phyloP scores from a whole-genome alignment of 2,113 vertebrate species.

The Leucoraja erinaceus region DNA sequence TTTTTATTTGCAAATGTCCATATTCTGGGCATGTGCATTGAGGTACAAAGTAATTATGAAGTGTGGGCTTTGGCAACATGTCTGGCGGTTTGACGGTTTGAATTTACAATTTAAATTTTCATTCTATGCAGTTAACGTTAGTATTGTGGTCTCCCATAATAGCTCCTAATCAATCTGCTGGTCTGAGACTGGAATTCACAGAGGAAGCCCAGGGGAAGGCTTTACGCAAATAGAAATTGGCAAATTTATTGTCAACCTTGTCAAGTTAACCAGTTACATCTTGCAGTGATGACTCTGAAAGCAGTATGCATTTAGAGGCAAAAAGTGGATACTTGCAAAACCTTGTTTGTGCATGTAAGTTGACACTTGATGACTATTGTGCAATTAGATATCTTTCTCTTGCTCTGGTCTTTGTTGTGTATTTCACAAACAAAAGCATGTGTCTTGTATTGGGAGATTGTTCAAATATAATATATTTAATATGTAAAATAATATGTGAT shows the following conservation, averaged over 20 bases:
- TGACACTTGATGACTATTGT: neutral
- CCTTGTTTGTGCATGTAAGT: neutral
- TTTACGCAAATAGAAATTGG: neutral
- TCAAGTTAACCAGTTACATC: conserved; percentile 19
- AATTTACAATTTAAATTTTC: conserved; percentile 13
- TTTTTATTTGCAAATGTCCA: neutral
- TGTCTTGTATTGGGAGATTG: neutral
- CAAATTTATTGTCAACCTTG: conserved; percentile 18
- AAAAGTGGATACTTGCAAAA: neutral
- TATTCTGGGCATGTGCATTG: neutral
- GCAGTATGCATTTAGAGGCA: neutral
- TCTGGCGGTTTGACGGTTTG: conserved; percentile 7
- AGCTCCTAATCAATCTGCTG: conserved; percentile 24
- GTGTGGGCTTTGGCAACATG: neutral
- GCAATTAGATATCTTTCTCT: too few species aligned
- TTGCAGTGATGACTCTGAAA: conserved; percentile 13
- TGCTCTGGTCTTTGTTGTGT: neutral
- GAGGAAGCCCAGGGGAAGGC: neutral
- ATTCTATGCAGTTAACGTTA: conserved; percentile 10
- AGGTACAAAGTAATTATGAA: conserved; percentile 20
- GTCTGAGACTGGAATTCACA: neutral
- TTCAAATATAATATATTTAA: neutral
- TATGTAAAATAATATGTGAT: too few species aligned
- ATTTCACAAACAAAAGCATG: conserved; percentile 7
- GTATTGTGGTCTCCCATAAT: neutral